These are phyloP conservation scores for Microtus richardsoni DNA, from an alignment of 2,113 vertebrate species.

Conservation along the genomic window DNA sequence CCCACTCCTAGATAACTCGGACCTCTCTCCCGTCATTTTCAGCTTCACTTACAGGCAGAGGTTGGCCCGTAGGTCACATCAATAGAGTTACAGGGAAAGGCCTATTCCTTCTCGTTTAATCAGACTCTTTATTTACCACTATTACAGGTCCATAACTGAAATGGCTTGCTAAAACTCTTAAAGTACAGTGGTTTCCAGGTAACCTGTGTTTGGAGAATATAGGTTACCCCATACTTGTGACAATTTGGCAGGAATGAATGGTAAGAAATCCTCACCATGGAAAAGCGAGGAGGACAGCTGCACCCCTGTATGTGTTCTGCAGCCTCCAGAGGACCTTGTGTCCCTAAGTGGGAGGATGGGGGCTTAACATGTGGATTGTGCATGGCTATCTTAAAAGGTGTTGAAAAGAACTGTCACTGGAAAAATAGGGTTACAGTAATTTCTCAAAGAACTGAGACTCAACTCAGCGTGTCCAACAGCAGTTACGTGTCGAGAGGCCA, in stretches of 20 bases:
- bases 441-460: conserved; percentile 31
- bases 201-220: neutral
- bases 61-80: neutral
- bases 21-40: neutral
- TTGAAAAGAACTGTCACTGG: neutral
- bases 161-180: neutral
- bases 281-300: conserved; percentile 16
- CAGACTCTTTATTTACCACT: neutral
- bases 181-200: conserved; percentile 11
- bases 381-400: conserved; percentile 32
- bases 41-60: conserved; percentile 25
- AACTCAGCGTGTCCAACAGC: neutral
- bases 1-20: neutral
- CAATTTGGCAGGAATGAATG: neutral
- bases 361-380: neutral
- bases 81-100: neutral
- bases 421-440: neutral
- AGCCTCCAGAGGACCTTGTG: neutral
- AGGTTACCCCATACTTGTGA: neutral
- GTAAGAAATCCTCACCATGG: conserved; percentile 1
- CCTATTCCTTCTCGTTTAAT: neutral
- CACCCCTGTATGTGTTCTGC: neutral
- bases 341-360: neutral
- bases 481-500: neutral
- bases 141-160: neutral